Evolutionary conservation across 2,113 vertebrate species (phyloP).

Genomic region (Hylia prasina): DNA sequence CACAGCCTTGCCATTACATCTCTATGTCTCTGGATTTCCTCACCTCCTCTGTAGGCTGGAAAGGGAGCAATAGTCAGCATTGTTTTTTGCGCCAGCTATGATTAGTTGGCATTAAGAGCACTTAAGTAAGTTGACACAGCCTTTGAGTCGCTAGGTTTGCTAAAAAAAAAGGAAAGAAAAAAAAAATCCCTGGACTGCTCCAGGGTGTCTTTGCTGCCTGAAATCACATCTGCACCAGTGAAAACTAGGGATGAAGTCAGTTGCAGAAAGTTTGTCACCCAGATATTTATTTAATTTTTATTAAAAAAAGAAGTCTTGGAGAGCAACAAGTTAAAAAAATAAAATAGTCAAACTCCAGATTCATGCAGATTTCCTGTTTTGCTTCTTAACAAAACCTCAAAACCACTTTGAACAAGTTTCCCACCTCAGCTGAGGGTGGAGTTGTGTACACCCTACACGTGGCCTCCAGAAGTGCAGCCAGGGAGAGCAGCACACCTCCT

Average conservation of each 20-base stretch:
- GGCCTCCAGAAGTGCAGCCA: background rate
- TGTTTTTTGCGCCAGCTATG: background rate
- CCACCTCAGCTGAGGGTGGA: constrained; percentile 42
- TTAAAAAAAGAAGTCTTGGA: background rate
- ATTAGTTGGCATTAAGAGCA: background rate
- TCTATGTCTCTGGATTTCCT: background rate
- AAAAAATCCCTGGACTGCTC: background rate
- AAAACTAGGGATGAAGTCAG: background rate
- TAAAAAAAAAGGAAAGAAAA: background rate
- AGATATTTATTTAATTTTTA: background rate
- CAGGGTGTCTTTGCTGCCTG: background rate
- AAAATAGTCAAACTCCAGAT: background rate
- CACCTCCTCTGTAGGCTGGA: background rate
- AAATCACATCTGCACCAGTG: background rate
- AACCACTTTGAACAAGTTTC: constrained; percentile 53
- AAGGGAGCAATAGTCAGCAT: background rate
- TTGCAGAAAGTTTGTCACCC: background rate
- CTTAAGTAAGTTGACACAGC: background rate
- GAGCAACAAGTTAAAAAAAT: background rate
- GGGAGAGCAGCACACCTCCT: background rate
- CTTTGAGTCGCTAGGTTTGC: background rate
- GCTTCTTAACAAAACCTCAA: constrained; percentile 61
- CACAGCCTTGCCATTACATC: background rate
- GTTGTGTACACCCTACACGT: background rate
- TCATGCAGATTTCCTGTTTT: constrained; percentile 62